Base-by-base conservation (phyloP, 2,888 invertebrate species). In the Harpalus rubripes region DNA sequence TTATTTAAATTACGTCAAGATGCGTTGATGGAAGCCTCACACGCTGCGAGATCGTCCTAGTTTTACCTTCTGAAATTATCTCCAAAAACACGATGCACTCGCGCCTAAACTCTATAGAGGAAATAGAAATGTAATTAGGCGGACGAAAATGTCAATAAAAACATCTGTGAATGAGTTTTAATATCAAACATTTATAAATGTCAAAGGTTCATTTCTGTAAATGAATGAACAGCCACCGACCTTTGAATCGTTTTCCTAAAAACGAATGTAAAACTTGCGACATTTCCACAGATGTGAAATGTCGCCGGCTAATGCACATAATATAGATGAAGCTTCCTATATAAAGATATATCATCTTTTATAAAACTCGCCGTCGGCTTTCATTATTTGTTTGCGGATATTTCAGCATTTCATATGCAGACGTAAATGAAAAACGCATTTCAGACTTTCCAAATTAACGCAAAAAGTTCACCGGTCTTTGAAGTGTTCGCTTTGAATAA, bases 1-100 rank as follows among this genome's bases (percentile, higher is more conserved):
- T 83, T 83, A 83, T 76, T 76, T 83, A 83, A 83, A 83, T 82
- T 82, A 58, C 72, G 72, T 18, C 16, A 59, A 82, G 83, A 83
- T 44, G 74, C 74, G 74, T 58, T 76, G 83, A 74, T 83, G 74
- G 41, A 59, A 39, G 74, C 74, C 59, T 82, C 72, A 82, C 72
- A 72, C 39, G 82, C 10, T 32, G 72, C 7, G 18, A 32, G 18
- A 59, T 32, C 39, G 16, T 32, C 5, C 5, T 32, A 32, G 32
- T 4, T 32, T 3, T 12, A 52, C 44, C 44, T 52, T 6, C 44
- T 5, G 32, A 12, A 52, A 52, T 52, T 5, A 52, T 52, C 44
- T 52, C 44, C 12, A 32, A 32, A 1, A 32, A 52, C 44, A 52
- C 15, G 7, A 52, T 12, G 39, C 15, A 22, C 10, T 32, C 15